phyloP scores from a whole-genome alignment of 2,888 invertebrate species.

The Watsonalla cultraria region DNA sequence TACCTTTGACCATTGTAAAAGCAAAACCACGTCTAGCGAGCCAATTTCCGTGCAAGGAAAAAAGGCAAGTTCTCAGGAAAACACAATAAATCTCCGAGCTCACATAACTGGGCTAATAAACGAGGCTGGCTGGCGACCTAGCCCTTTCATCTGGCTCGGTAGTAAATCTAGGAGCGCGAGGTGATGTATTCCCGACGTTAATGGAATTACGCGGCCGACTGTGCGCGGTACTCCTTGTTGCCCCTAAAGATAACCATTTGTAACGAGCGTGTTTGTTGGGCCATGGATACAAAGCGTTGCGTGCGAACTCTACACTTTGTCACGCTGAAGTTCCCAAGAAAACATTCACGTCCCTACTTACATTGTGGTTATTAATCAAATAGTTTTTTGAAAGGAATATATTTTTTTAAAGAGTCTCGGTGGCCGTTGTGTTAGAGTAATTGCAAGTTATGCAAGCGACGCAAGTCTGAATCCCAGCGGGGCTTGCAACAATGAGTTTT shows the following conservation, averaged over 20 bases:
- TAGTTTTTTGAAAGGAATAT: too few species aligned
- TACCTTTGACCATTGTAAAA: neutral
- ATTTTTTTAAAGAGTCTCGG: too few species aligned
- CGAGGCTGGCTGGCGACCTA: constrained; percentile 45
- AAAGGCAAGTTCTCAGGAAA: constrained; percentile 26
- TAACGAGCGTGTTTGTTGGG: constrained; percentile 23
- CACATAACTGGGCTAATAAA: constrained; percentile 56
- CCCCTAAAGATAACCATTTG: constrained; percentile 40
- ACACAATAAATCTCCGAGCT: constrained; percentile 43
- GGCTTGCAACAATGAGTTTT: too few species aligned
- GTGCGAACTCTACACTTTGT: neutral
- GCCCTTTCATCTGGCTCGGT: constrained; percentile 55
- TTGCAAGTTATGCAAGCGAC: too few species aligned
- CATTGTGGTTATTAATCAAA: too few species aligned
- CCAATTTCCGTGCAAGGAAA: constrained; percentile 15
- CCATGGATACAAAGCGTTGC: neutral
- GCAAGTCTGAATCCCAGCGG: too few species aligned
- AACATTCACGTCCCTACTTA: too few species aligned
- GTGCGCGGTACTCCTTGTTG: constrained; percentile 45
- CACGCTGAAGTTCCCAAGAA: neutral
- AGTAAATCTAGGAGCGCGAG: constrained; percentile 48
- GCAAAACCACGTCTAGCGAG: neutral
- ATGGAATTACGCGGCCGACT: constrained; percentile 57
- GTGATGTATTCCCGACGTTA: constrained; percentile 65
- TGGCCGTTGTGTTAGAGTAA: too few species aligned